Percentiles rank a stretch among this genome's conserved stretches.
These are phyloP conservation scores for Sturmia bella DNA, from an alignment of 2,888 invertebrate species.

Conservation along the genomic window DNA sequence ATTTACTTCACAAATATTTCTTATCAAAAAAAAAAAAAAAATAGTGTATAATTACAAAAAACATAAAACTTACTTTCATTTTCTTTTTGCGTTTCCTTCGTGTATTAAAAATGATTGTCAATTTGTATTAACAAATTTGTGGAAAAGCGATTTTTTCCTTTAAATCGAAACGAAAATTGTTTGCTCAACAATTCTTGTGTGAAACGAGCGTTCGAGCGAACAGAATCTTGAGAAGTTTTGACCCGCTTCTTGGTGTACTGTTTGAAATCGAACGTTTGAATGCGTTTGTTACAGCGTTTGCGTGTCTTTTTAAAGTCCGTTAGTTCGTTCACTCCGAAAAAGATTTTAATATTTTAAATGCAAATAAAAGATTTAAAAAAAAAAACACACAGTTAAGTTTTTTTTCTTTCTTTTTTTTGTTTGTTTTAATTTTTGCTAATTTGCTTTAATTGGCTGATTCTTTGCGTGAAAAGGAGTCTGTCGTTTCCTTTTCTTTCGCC, in stretches of 20 bases:
- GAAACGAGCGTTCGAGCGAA: background rate
- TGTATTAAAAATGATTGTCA: slow-evolving; percentile 78
- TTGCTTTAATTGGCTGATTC: background rate
- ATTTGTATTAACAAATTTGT: slow-evolving; percentile 70
- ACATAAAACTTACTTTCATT: slow-evolving; percentile 74
- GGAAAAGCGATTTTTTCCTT: slow-evolving; percentile 28
- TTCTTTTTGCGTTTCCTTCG: slow-evolving; percentile 77
- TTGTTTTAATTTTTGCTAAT: no score
- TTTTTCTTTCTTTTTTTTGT: slow-evolving; percentile 1
- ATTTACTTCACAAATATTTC: no score
- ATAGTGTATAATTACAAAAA: background rate
- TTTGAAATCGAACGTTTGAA: slow-evolving; percentile 28
- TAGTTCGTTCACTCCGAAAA: slow-evolving; percentile 15
- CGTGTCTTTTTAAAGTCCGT: background rate
- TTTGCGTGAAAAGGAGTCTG: background rate
- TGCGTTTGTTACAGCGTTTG: slow-evolving; percentile 2
- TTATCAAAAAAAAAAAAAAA: background rate
- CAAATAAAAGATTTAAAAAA: slow-evolving; percentile 23
- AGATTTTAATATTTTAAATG: slow-evolving; percentile 12
- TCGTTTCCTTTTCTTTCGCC: slow-evolving; percentile 28
- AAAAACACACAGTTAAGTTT: slow-evolving; percentile 27
- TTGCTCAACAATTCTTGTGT: slow-evolving; percentile 2
- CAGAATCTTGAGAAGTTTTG: background rate
- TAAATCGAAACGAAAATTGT: slow-evolving; percentile 10
- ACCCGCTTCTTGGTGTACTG: slow-evolving; percentile 2